phyloP scores from a whole-genome alignment of 2,797 vertebrate species.

The Cirrhinus molitorella region DNA sequence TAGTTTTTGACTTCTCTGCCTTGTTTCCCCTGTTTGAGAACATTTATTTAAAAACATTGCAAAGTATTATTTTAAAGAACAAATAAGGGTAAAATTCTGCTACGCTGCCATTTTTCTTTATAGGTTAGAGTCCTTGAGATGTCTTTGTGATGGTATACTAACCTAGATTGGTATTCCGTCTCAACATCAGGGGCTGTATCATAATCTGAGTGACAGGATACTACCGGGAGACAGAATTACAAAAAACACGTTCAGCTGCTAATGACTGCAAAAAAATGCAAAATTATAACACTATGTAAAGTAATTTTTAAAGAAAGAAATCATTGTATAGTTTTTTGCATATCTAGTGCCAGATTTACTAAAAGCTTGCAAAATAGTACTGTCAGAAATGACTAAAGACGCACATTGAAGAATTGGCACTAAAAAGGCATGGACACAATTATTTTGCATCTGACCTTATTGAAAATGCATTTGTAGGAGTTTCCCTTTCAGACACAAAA shows the following conservation, averaged over 20 bases:
- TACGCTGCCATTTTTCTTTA: not conserved
- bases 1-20: constrained; percentile 61
- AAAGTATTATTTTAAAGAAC: not conserved
- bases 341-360: too few species aligned
- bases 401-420: too few species aligned
- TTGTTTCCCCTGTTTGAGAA: constrained; percentile 65
- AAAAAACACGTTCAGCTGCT: not conserved
- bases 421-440: too few species aligned
- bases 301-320: not conserved
- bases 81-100: not conserved
- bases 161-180: constrained; percentile 80
- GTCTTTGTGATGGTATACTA: not conserved
- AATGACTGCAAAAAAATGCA: not conserved
- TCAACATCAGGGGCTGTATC: constrained; percentile 90
- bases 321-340: too few species aligned
- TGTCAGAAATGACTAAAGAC: too few species aligned
- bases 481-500: too few species aligned
- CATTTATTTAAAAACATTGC: not conserved
- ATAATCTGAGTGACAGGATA: constrained; percentile 93
- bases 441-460: too few species aligned
- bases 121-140: not conserved
- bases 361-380: too few species aligned
- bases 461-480: too few species aligned
- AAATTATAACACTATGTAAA: not conserved
- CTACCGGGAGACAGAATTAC: constrained; percentile 68